A percentile compares a stretch with the other conserved stretches of the same genome.
These are phyloP conservation scores for Salarias fasciatus DNA, from an alignment of 2,797 vertebrate species.

Conservation along the genomic window DNA sequence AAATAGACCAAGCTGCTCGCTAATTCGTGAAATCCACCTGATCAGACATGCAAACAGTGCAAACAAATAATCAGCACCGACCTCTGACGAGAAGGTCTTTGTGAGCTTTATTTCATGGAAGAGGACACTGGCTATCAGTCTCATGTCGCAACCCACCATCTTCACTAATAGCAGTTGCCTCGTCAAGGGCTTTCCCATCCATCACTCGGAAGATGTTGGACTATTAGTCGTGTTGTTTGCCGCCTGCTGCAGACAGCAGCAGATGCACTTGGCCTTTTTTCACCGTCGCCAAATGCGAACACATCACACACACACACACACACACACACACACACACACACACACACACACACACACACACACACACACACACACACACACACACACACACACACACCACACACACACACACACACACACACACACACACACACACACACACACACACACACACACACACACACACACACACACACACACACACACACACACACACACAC, in stretches of 20 bases:
- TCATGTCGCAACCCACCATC: conserved; percentile 29
- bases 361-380: too few relatives aligned
- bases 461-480: too few relatives aligned
- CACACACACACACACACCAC: too few relatives aligned
- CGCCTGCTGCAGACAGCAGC: conserved; percentile 36
- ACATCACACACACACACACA: too few relatives aligned
- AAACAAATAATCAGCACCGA: conserved; percentile 40
- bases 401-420: too few relatives aligned
- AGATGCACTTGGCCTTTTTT: conserved; percentile 36
- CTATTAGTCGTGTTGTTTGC: conserved; percentile 49
- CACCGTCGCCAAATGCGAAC: too few relatives aligned
- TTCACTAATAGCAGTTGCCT: conserved; percentile 56
- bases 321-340: too few relatives aligned
- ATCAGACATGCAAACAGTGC: conserved; percentile 18
- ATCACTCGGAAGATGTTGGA: conserved; percentile 53
- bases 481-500: too few relatives aligned
- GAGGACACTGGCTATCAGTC: conserved; percentile 30
- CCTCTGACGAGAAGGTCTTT: conserved; percentile 21
- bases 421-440: too few relatives aligned
- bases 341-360: too few relatives aligned
- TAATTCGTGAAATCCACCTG: conserved; percentile 6
- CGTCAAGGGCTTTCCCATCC: conserved; percentile 61
- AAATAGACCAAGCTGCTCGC: conserved; percentile 25
- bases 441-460: too few relatives aligned
- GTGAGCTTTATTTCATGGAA: conserved; percentile 39